These are phyloP conservation scores for Deilephila elpenor DNA, from an alignment of 2,888 invertebrate genomes.

Conservation along the genomic window DNA sequence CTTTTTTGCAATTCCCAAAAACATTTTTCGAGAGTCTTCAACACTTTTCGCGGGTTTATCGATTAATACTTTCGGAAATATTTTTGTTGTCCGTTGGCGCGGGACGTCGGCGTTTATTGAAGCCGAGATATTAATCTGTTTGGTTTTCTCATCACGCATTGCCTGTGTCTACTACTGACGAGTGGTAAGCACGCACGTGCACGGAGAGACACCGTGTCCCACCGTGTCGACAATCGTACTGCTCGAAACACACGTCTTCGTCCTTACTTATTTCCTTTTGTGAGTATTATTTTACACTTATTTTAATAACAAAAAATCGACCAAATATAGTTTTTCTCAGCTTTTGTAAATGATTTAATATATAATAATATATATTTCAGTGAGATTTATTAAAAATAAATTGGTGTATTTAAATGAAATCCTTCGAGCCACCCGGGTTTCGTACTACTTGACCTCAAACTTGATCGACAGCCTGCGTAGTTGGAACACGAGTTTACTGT, in stretches of 20 bases:
- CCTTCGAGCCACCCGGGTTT: neutral
- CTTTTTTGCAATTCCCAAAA: slow-evolving; percentile 38
- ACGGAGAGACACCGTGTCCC: slow-evolving; percentile 35
- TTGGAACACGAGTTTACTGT: slow-evolving; percentile 44
- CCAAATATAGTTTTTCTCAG: no score
- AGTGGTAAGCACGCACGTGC: slow-evolving; percentile 33
- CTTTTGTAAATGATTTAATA: no score
- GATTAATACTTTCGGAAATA: slow-evolving; percentile 26
- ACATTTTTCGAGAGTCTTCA: slow-evolving; percentile 32
- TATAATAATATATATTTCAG: no score
- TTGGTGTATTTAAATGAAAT: neutral
- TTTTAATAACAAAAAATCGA: neutral
- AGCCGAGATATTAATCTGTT: slow-evolving; percentile 67
- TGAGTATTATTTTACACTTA: neutral
- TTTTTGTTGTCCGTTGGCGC: slow-evolving; percentile 28
- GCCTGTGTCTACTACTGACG: slow-evolving; percentile 55
- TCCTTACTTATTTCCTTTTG: neutral
- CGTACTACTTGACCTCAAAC: slow-evolving; percentile 14
- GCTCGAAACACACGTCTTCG: neutral
- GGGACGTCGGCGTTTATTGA: slow-evolving; percentile 50
- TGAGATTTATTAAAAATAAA: neutral
- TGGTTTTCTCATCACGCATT: slow-evolving; percentile 71
- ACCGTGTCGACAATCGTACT: slow-evolving; percentile 28
- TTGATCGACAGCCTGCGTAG: slow-evolving; percentile 33
- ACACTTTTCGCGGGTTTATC: slow-evolving; percentile 27